Percentiles rank a stretch among this genome's conserved stretches.
Conservation (phyloP, 2,888 invertebrate species). For the Apoda limacodes region DNA sequence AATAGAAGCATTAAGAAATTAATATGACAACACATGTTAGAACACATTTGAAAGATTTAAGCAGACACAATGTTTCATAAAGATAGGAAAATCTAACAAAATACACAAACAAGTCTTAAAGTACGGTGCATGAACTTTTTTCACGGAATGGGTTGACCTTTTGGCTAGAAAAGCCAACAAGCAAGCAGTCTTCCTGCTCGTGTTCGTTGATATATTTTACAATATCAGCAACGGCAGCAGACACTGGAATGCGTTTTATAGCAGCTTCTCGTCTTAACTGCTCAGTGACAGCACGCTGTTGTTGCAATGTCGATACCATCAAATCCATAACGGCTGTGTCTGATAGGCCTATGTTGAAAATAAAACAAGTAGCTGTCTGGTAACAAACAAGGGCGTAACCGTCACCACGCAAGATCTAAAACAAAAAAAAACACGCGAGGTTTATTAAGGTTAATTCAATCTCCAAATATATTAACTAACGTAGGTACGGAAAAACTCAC, state of each 20-base stretch:
- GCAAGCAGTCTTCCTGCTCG: conserved; percentile 91
- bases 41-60: too few species aligned
- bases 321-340: conserved; percentile 92
- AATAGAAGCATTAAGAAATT: too few species aligned
- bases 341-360: conserved; percentile 86
- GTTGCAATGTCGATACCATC: conserved; percentile 94
- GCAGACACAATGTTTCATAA: too few species aligned
- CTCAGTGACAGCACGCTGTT: conserved; percentile 93
- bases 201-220: conserved; percentile 92
- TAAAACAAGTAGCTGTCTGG: conserved; percentile 41
- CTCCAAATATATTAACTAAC: too few species aligned
- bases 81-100: conserved; percentile 10
- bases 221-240: conserved; percentile 92
- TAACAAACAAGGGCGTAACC: conserved; percentile 60
- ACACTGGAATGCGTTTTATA: conserved; percentile 86
- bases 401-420: conserved; percentile 23
- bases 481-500: too few species aligned
- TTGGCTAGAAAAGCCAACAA: conserved; percentile 94
- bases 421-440: conserved; percentile 2
- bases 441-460: not conserved
- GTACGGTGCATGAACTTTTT: conserved; percentile 88
- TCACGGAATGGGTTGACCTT: conserved; percentile 96
- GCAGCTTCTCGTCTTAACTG: conserved; percentile 93
- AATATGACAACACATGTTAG: too few species aligned
- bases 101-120: conserved; percentile 65